Conservation (phyloP, 2,888 invertebrate genomes). For the Apamea monoglypha region DNA sequence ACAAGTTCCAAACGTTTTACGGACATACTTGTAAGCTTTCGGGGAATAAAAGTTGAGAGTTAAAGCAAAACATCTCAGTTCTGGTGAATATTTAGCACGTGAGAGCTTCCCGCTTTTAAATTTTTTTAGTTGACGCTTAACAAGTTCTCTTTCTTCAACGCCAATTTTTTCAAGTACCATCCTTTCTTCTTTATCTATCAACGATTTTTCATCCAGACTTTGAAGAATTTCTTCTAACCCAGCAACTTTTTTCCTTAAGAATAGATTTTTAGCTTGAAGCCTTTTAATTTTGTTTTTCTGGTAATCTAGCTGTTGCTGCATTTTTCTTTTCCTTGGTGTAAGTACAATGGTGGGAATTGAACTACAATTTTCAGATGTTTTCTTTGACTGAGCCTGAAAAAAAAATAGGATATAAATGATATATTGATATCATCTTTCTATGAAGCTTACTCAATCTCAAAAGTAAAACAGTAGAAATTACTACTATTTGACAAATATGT, state of each 20-base stretch:
- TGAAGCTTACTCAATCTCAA: no score
- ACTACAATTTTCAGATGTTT: no score
- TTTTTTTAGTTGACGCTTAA: constrained; percentile 14
- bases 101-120: neutral
- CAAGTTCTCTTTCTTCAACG: constrained; percentile 5
- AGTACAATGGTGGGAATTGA: neutral
- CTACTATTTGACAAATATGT: neutral
- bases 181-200: constrained; percentile 2
- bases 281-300: neutral
- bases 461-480: no score
- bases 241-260: neutral
- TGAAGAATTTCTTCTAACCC: neutral
- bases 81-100: constrained; percentile 11
- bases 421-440: no score
- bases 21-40: neutral
- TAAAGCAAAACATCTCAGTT: constrained; percentile 15
- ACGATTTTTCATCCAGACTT: neutral
- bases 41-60: constrained; percentile 15
- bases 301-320: neutral
- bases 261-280: neutral
- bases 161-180: neutral
- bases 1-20: neutral
- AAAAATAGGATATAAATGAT: no score
- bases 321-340: neutral
- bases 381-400: neutral